Evolutionary conservation across 1,140 invertebrate genomes (phyloP).

Genomic region (Druon quercuslanigerum): DNA sequence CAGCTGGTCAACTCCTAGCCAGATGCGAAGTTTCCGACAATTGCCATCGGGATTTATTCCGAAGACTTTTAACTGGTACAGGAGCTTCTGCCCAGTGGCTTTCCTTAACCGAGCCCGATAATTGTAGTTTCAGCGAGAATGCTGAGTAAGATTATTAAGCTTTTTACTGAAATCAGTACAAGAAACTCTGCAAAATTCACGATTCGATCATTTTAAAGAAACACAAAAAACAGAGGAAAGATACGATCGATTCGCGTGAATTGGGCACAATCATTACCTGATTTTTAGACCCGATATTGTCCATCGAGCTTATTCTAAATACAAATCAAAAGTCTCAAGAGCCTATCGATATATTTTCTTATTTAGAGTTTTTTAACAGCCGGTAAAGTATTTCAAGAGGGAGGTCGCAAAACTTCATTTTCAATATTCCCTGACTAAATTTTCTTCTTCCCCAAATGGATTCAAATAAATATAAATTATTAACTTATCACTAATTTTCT

Average conservation of each 20-base stretch:
- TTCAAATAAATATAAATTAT: too few species aligned
- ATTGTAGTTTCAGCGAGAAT: conserved; percentile 25
- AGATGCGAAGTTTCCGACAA: conserved; percentile 73
- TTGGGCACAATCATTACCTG: background rate
- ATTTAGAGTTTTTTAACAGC: background rate
- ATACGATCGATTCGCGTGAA: background rate
- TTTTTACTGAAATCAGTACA: conserved; percentile 21
- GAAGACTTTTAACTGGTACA: conserved; percentile 77
- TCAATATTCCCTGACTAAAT: too few species aligned
- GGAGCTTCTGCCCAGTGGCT: conserved; percentile 78
- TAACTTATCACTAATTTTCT: too few species aligned
- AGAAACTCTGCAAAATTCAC: background rate
- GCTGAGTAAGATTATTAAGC: background rate
- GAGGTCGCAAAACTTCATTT: too few species aligned
- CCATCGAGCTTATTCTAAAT: conserved; percentile 24
- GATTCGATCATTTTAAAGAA: background rate
- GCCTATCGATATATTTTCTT: conserved; percentile 8
- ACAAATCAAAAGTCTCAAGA: conserved; percentile 10
- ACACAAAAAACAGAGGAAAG: background rate
- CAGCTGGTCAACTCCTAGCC: conserved; percentile 77
- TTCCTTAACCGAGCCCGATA: conserved; percentile 68
- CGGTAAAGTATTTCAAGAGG: background rate
- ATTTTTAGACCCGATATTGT: conserved; percentile 11
- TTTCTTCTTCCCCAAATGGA: too few species aligned
- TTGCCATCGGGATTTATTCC: conserved; percentile 76